These are phyloP conservation scores for Phania funesta DNA, from an alignment of 2,888 invertebrate genomes.

Conservation along the genomic window DNA sequence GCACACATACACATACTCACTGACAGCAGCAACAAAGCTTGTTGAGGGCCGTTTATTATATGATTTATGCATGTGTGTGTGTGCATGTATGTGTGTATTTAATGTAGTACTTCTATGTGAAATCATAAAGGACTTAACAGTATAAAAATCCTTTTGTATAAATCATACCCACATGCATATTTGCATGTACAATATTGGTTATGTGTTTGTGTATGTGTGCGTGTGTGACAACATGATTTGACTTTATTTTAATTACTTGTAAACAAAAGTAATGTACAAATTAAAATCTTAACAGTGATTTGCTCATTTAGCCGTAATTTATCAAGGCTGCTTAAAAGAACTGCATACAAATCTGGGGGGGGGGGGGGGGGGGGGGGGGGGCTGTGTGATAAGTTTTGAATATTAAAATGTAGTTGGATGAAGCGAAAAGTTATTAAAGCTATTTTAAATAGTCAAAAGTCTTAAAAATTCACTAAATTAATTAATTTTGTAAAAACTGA, in stretches of 20 bases:
- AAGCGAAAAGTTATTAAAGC: not conserved
- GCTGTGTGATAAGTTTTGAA: not conserved
- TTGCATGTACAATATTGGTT: not conserved
- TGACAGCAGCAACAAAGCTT: not conserved
- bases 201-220: not conserved
- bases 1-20: not conserved
- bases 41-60: conserved; percentile 56
- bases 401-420: not conserved
- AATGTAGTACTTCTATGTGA: not conserved
- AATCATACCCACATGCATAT: conserved; percentile 24
- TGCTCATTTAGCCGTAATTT: conserved; percentile 67
- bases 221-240: conserved; percentile 54
- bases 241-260: conserved; percentile 67
- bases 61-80: conserved; percentile 32
- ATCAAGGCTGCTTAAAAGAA: conserved; percentile 66
- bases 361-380: too few relatives aligned
- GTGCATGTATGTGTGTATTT: not conserved
- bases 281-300: conserved; percentile 67
- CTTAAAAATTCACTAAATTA: too few relatives aligned
- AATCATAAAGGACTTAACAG: conserved; percentile 55
- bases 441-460: too few relatives aligned
- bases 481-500: too few relatives aligned
- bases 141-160: conserved; percentile 53
- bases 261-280: conserved; percentile 67
- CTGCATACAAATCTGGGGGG: conserved; percentile 10